Percentiles rank a stretch among this genome's conserved stretches.
Conservation (phyloP, 2,797 vertebrate species). For the Aplochiton taeniatus region DNA sequence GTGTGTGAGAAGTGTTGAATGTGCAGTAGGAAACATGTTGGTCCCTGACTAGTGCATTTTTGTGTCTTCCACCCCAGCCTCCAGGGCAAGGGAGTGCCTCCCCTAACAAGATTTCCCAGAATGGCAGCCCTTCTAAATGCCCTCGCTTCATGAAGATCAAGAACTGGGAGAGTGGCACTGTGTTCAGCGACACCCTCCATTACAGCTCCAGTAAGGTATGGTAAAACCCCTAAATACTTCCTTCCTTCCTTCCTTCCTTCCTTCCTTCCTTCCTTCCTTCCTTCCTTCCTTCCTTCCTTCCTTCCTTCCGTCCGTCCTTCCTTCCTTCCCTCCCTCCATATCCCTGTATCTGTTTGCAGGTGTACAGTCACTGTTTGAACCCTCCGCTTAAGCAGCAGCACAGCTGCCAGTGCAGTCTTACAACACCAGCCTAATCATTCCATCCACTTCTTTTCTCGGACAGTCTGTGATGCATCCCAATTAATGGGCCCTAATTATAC, state of each 20-base stretch:
- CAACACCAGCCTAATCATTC: conserved; percentile 52
- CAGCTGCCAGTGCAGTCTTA: conserved; percentile 33
- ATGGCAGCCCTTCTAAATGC: conserved; percentile 92
- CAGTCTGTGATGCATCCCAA: conserved; percentile 58
- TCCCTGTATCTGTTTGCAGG: neutral
- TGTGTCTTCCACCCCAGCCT: conserved; percentile 64
- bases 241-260: neutral
- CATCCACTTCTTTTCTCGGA: conserved; percentile 56
- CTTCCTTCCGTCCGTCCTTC: neutral
- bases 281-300: neutral
- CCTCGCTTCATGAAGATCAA: conserved; percentile 92
- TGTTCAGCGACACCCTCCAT: conserved; percentile 88
- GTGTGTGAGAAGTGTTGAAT: too few relatives aligned
- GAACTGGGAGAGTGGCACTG: conserved; percentile 90
- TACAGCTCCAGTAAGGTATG: conserved; percentile 84
- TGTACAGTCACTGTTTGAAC: conserved; percentile 5
- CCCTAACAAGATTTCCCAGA: conserved; percentile 78
- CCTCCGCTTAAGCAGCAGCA: conserved; percentile 36
- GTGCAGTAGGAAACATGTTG: neutral
- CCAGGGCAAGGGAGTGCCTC: conserved; percentile 73
- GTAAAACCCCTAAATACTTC: too few relatives aligned
- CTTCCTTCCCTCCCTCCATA: neutral
- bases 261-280: neutral
- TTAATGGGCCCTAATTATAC: conserved; percentile 62
- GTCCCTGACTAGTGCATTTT: neutral